Base-by-base conservation (phyloP, 2,797 vertebrate species). In the Sardinella longiceps region DNA sequence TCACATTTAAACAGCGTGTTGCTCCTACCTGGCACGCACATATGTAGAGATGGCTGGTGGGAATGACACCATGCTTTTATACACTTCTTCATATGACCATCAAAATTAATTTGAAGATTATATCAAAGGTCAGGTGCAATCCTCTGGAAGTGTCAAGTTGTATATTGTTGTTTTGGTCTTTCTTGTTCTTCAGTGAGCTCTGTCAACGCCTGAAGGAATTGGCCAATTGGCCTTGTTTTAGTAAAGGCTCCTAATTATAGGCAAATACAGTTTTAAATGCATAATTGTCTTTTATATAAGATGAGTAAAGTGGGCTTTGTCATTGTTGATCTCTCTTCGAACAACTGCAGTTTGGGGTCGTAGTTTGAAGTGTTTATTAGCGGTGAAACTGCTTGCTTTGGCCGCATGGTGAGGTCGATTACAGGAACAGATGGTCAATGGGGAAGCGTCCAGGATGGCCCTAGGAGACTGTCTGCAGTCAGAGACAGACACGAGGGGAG, bases 341-440 rank as follows among this genome's bases (percentile, higher is more conserved):
- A 18, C 70, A 43, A 77, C 70, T 39, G 37, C 70, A 77, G 33
- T 39, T 39, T 77, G 33, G 28, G 70, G 70, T 43, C 18, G 70
- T 77, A 39, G 70, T 77, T 77, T 77, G 70, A 77, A 77, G 9
- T 77, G 70, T 77, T 77, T 77, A 77, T 77, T 77, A 77, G 37
- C 70, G 70, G 70, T 77, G 70, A 77, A 77, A 43, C 18, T 20
- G 70, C 37, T 77, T 23, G 70, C 70, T 77, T 43, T 77, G 70
- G 70, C 70, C 5, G 18, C 70, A 39, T 77, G 70, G 70, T 43
- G 70, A 77, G 70, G 70, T 77, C 70, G 37, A 77, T 77, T 70
- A 70, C 58, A 84, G 74, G 83, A 80, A 43, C 83, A 80, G 83
- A 80, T 84, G 83, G 83, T 80, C 74, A 80, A 37, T 56, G 56